A percentile compares a stretch with the other conserved stretches of the same genome.
phyloP scores from a whole-genome alignment of 1,140 invertebrate genomes.

The Elymnias hypermnestra region DNA sequence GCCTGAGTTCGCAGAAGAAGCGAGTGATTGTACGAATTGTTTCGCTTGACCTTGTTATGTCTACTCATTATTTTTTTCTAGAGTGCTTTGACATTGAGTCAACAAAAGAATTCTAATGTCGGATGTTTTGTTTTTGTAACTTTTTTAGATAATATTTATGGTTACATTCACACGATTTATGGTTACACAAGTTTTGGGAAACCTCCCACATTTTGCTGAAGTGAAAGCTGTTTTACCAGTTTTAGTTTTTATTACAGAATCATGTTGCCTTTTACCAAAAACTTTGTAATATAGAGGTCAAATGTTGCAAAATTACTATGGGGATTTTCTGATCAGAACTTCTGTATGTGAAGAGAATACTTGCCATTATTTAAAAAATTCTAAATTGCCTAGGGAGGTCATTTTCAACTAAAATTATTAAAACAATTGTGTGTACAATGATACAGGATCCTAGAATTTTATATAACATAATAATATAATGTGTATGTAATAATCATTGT shows the following conservation, averaged over 20 bases:
- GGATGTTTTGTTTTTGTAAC: constrained; percentile 30
- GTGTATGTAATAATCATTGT: too few relatives aligned
- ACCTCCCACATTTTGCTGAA: constrained; percentile 44
- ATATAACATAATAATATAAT: too few relatives aligned
- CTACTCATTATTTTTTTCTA: constrained; percentile 53
- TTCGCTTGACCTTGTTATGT: constrained; percentile 60
- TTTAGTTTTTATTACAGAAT: constrained; percentile 45
- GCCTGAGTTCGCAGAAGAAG: constrained; percentile 28
- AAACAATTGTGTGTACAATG: too few relatives aligned
- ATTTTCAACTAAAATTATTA: too few relatives aligned
- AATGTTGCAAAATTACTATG: not conserved
- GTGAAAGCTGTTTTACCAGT: constrained; percentile 70
- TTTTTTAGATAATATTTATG: constrained; percentile 25
- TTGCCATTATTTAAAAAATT: too few relatives aligned
- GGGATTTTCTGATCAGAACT: too few relatives aligned
- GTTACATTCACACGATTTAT: constrained; percentile 16
- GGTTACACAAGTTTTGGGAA: constrained; percentile 44
- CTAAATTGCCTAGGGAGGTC: too few relatives aligned
- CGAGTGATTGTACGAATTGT: constrained; percentile 51
- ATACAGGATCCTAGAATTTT: too few relatives aligned
- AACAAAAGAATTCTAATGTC: constrained; percentile 52
- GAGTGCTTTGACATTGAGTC: constrained; percentile 67
- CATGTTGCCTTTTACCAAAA: constrained; percentile 51
- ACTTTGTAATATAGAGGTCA: constrained; percentile 24
- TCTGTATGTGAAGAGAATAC: too few relatives aligned